Evolutionary conservation across 2,888 invertebrate genomes (phyloP).

Genomic region (Dusona sp.): DNA sequence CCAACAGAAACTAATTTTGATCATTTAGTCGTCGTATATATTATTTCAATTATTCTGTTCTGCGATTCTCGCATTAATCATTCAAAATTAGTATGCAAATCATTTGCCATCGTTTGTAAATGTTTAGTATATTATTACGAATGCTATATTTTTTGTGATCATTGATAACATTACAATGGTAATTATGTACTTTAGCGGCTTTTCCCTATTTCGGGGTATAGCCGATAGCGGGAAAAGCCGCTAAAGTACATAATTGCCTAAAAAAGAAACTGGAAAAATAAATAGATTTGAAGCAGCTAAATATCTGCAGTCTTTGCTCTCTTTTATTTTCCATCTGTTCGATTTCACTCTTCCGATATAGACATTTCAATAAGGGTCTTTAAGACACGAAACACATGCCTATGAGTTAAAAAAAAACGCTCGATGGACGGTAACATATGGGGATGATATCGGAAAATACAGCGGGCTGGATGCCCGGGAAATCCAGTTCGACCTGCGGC

Average conservation of each 20-base stretch:
- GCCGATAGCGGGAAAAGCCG: too few relatives aligned
- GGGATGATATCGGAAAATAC: conserved; percentile 44
- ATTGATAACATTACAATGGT: background rate
- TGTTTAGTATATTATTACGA: background rate
- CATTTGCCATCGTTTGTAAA: background rate
- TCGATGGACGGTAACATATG: conserved; percentile 28
- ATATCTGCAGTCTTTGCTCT: background rate
- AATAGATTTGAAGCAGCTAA: background rate
- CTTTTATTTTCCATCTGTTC: background rate
- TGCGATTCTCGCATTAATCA: background rate
- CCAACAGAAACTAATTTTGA: background rate
- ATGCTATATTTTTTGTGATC: background rate
- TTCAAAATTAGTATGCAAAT: background rate
- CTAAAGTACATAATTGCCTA: too few relatives aligned
- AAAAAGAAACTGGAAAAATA: background rate
- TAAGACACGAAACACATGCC: background rate
- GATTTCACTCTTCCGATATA: conserved; percentile 15
- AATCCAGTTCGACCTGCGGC: conserved; percentile 53
- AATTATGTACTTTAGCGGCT: too few relatives aligned
- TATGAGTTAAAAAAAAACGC: conserved; percentile 14
- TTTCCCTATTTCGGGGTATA: too few relatives aligned
- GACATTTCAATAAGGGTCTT: conserved; percentile 30
- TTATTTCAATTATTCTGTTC: background rate
- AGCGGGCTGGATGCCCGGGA: conserved; percentile 49
- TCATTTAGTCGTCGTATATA: background rate